Percentiles rank a stretch among this genome's conserved stretches.
These are phyloP conservation scores for Megastigmus dorsalis DNA, from an alignment of 2,888 invertebrate genomes.

Conservation along the genomic window DNA sequence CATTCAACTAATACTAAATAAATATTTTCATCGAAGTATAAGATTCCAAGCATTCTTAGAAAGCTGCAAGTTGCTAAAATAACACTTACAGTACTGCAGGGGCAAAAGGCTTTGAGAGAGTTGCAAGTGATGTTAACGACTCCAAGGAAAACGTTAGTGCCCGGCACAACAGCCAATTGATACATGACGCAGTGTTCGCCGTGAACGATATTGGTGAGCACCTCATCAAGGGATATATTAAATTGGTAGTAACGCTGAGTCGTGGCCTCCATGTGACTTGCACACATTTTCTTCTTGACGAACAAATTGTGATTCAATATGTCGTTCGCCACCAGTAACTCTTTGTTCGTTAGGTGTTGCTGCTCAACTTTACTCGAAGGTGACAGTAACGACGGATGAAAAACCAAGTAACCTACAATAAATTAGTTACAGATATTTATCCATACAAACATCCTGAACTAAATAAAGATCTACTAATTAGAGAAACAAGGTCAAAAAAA, in stretches of 20 bases:
- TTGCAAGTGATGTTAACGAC: slow-evolving; percentile 92
- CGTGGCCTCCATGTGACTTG: slow-evolving; percentile 89
- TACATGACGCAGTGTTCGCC: slow-evolving; percentile 93
- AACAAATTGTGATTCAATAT: slow-evolving; percentile 90
- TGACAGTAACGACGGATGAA: slow-evolving; percentile 88
- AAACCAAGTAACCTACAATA: slow-evolving; percentile 82
- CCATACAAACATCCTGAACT: neutral
- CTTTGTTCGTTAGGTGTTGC: slow-evolving; percentile 92
- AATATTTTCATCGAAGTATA: no score
- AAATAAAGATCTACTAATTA: neutral
- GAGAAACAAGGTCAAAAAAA: neutral
- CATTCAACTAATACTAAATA: no score
- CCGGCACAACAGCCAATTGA: slow-evolving; percentile 86
- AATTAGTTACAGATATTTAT: neutral
- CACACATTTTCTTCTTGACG: slow-evolving; percentile 89
- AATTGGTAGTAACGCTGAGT: slow-evolving; percentile 88
- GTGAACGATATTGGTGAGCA: slow-evolving; percentile 88
- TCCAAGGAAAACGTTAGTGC: slow-evolving; percentile 92
- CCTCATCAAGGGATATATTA: slow-evolving; percentile 85
- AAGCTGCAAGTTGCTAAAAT: no score
- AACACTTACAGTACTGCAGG: slow-evolving; percentile 86
- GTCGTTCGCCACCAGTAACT: slow-evolving; percentile 92
- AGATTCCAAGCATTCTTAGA: no score
- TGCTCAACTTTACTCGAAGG: slow-evolving; percentile 83
- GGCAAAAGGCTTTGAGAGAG: slow-evolving; percentile 89